Conservation (phyloP, 1,140 invertebrate genomes). For the Penaeus vannamei region DNA sequence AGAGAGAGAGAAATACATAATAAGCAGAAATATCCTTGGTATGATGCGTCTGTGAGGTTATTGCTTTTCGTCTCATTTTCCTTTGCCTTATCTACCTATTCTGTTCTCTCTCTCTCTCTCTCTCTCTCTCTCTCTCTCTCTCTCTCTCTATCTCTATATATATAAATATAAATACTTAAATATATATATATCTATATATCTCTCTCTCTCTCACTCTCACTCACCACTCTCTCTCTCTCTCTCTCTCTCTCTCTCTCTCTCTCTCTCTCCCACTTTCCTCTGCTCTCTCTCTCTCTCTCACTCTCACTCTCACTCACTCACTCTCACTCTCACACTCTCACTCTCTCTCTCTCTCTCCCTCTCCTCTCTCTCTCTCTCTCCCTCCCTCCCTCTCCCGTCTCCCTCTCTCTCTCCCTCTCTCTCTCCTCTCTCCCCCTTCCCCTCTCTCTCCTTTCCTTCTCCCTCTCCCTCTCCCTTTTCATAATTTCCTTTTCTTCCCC, state of each 20-base stretch:
- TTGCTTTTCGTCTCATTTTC: background rate
- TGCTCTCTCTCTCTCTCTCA: background rate
- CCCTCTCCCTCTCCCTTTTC: background rate
- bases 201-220: background rate
- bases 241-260: background rate
- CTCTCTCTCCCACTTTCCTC: background rate
- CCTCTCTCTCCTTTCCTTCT: background rate
- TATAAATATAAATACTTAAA: background rate
- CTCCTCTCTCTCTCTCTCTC: background rate
- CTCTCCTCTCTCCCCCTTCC: background rate
- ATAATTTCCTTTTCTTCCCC: background rate
- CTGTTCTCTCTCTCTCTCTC: background rate
- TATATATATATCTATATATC: background rate
- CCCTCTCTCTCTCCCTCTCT: background rate
- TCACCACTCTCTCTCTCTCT: slow-evolving; percentile 11
- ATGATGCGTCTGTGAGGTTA: background rate
- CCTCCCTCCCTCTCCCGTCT: background rate
- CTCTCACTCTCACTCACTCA: background rate
- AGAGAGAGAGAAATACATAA: background rate
- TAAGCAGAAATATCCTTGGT: background rate
- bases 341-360: background rate
- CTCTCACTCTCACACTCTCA: background rate
- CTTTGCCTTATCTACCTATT: background rate
- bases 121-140: background rate
- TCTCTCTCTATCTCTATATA: background rate